These are phyloP conservation scores for Apostichopus parvimensis DNA, from an alignment of 35 echinoderm and acorn worm species.

Conservation along the genomic window DNA sequence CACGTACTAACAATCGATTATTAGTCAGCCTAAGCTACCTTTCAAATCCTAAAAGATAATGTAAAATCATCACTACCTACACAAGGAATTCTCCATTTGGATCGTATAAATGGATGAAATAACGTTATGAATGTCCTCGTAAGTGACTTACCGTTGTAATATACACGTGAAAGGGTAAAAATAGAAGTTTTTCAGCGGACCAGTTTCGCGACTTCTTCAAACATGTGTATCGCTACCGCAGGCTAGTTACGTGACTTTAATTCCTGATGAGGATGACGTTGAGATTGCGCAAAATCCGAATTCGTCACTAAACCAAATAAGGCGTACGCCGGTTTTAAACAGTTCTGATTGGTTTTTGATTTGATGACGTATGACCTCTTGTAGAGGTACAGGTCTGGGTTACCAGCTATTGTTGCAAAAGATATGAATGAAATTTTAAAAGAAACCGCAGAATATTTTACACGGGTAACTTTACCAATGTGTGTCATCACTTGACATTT, in stretches of 20 bases:
- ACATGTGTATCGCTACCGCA: background rate
- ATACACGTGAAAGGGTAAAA: background rate
- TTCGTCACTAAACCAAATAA: background rate
- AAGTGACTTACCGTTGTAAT: background rate
- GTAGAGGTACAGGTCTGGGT: background rate
- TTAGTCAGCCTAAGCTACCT: background rate
- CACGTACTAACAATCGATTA: no score
- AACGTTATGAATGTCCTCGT: background rate
- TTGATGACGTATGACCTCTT: background rate
- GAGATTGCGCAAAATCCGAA: background rate
- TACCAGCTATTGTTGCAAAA: background rate
- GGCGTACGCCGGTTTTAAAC: background rate
- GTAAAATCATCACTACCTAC: background rate
- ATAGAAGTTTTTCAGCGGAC: background rate
- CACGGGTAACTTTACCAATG: background rate
- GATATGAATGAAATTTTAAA: background rate
- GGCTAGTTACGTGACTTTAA: background rate
- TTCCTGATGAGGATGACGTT: background rate
- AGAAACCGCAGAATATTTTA: background rate
- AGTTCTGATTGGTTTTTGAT: background rate
- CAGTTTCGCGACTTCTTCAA: background rate
- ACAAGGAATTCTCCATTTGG: background rate
- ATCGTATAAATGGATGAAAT: background rate
- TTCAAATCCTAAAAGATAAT: background rate
- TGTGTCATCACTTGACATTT: background rate